phyloP scores from a whole-genome alignment of 2,797 vertebrate species.

The Etheostoma perlongum region DNA sequence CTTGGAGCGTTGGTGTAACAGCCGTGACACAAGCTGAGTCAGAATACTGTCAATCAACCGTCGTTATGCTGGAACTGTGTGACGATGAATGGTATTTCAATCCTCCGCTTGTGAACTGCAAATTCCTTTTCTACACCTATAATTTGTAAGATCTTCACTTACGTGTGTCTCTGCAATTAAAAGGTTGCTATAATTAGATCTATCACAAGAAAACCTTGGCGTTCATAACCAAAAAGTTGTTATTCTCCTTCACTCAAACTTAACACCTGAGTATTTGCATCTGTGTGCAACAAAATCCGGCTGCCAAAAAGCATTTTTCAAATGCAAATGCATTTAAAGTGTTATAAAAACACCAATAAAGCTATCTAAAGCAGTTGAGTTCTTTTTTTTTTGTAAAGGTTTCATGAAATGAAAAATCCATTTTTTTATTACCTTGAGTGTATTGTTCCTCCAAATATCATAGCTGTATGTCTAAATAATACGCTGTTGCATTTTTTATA shows the following conservation, averaged over 20 bases:
- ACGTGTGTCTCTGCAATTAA: slow-evolving; percentile 43
- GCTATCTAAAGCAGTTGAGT: background rate
- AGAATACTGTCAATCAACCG: slow-evolving; percentile 71
- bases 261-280: background rate
- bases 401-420: background rate
- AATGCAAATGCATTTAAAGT: background rate
- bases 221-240: background rate
- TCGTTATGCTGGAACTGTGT: slow-evolving; percentile 44
- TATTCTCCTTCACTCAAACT: slow-evolving; percentile 10
- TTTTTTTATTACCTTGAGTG: background rate
- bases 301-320: background rate
- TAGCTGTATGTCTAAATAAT: background rate
- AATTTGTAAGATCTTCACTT: slow-evolving; percentile 27
- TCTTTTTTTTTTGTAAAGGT: background rate
- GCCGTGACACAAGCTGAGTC: slow-evolving; percentile 59
- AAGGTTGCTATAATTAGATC: slow-evolving; percentile 36
- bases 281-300: background rate
- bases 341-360: background rate
- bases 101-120: slow-evolving; percentile 47
- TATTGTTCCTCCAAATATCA: background rate
- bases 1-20: slow-evolving; percentile 38
- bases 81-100: slow-evolving; percentile 69
- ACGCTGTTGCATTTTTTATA: background rate
- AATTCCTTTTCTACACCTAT: slow-evolving; percentile 29
- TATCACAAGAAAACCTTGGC: slow-evolving; percentile 35